Conservation (phyloP, 2,113 vertebrate species). For the Nothoprocta perdicaria region DNA sequence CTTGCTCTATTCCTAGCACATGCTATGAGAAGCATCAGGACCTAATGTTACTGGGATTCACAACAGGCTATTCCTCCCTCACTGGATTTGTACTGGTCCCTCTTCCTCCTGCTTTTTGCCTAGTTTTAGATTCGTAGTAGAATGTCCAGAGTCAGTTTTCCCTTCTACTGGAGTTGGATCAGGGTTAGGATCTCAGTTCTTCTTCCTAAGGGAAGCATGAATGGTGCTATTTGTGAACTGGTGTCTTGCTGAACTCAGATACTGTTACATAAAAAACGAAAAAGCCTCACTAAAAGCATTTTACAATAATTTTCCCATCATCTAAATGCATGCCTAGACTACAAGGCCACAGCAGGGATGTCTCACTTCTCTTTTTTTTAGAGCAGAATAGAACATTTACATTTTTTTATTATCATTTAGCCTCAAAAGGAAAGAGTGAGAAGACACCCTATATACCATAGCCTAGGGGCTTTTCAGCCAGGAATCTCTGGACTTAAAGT, state of each 20-base stretch:
- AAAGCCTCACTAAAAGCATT: neutral
- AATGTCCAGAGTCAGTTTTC: neutral
- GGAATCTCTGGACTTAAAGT: neutral
- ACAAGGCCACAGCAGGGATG: neutral
- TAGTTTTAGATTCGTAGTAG: neutral
- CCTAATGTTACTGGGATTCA: neutral
- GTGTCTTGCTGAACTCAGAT: neutral
- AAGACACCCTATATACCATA: neutral
- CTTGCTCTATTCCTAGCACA: neutral
- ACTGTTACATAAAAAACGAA: neutral
- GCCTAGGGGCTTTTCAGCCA: neutral
- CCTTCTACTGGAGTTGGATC: neutral
- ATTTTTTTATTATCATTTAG: neutral
- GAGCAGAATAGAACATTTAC: too few species aligned
- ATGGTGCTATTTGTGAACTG: neutral
- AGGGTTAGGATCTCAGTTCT: neutral
- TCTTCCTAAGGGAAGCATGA: neutral
- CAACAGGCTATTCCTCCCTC: neutral
- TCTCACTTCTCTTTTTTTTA: neutral
- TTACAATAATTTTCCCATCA: neutral
- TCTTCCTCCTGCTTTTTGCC: neutral
- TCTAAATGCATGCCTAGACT: neutral
- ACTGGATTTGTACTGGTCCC: neutral
- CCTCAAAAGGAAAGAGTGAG: neutral
- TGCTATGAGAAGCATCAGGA: neutral